These are phyloP conservation scores for Eupithecia subumbrata DNA, from an alignment of 2,888 invertebrate species.

Conservation along the genomic window DNA sequence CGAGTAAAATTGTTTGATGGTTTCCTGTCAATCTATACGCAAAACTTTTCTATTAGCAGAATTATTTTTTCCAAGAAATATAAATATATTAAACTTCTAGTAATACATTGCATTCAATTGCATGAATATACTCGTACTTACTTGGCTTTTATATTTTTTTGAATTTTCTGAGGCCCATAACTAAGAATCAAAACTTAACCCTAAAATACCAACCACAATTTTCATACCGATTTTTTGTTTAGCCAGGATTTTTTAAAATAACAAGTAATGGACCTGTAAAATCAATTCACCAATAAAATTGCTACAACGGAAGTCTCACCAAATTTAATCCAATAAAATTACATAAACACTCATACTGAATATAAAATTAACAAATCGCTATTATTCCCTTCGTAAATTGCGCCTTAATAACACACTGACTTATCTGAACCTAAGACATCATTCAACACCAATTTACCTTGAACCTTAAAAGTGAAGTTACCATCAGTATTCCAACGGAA, in stretches of 20 bases:
- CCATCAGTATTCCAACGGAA: constrained; percentile 34
- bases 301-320: constrained; percentile 21
- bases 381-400: constrained; percentile 79
- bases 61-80: constrained; percentile 35
- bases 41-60: background rate
- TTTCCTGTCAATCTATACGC: background rate
- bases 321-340: constrained; percentile 39
- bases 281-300: background rate
- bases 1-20: background rate
- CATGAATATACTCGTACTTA: background rate
- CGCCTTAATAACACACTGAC: constrained; percentile 75
- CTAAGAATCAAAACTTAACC: background rate
- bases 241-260: background rate
- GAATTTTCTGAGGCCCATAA: background rate
- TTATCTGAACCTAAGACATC: constrained; percentile 78
- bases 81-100: background rate
- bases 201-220: background rate
- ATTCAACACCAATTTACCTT: constrained; percentile 46
- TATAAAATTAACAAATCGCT: constrained; percentile 80
- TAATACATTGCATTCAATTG: no score
- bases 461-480: constrained; percentile 24
- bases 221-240: background rate
- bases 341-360: constrained; percentile 61
- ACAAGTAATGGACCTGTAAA: background rate
- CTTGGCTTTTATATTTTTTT: no score